These are phyloP conservation scores for Cantharis rustica DNA, from an alignment of 2,888 invertebrate genomes.

Conservation along the genomic window DNA sequence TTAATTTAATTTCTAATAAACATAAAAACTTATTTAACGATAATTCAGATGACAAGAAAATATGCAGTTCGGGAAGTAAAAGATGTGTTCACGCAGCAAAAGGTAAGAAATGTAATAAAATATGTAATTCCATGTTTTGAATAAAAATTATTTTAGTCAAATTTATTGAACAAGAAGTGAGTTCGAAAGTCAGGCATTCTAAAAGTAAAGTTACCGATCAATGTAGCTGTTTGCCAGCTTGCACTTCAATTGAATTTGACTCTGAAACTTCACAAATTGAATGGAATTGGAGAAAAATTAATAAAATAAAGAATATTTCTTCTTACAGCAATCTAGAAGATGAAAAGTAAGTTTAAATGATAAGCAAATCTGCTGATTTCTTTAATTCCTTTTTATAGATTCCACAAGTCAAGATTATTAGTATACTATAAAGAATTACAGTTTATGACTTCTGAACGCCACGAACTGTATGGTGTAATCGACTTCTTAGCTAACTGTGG, in stretches of 20 bases:
- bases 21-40: no score
- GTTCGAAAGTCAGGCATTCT: not conserved
- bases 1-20: no score
- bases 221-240: constrained; percentile 9
- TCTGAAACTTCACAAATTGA: constrained; percentile 6
- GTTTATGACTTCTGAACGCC: constrained; percentile 61
- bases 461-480: constrained; percentile 61
- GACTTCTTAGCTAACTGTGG: constrained; percentile 65
- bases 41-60: no score
- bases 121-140: no score
- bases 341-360: no score
- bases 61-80: not conserved
- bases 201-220: not conserved
- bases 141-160: not conserved
- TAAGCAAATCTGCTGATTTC: no score
- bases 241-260: constrained; percentile 4
- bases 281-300: constrained; percentile 1
- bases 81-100: not conserved
- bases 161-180: not conserved
- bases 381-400: constrained; percentile 14
- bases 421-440: constrained; percentile 73
- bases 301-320: no score
- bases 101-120: constrained; percentile 3
- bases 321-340: no score
- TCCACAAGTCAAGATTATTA: constrained; percentile 60